phyloP scores from a whole-genome alignment of 2,888 invertebrate species.

The Oligia strigilis region DNA sequence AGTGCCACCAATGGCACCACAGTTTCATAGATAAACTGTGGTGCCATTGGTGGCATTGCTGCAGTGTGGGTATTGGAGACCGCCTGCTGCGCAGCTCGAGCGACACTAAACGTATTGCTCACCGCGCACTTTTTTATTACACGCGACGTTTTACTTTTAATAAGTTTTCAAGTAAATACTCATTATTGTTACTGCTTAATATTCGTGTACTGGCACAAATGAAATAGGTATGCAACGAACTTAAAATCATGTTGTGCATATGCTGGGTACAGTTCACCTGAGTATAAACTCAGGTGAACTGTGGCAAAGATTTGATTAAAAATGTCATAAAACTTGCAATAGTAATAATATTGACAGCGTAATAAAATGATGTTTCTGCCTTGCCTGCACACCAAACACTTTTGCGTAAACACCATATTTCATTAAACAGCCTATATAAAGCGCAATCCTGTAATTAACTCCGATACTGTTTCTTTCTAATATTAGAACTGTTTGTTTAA shows the following conservation, averaged over 20 bases:
- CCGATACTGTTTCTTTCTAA: background rate
- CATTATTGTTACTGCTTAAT: background rate
- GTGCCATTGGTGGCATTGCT: conserved; percentile 28
- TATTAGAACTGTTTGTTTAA: background rate
- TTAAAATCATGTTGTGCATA: background rate
- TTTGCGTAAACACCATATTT: background rate
- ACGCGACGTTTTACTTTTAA: conserved; percentile 26
- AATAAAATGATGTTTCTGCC: background rate
- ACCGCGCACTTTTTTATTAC: conserved; percentile 33
- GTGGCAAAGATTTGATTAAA: background rate
- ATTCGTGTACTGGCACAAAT: background rate
- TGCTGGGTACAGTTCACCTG: background rate
- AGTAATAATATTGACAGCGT: background rate
- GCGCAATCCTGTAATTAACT: background rate
- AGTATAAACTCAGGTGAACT: background rate
- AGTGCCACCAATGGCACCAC: too few species aligned
- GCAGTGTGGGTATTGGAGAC: conserved; percentile 40
- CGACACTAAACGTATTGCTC: conserved; percentile 54
- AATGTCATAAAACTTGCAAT: background rate
- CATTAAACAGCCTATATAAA: background rate
- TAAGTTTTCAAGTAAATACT: conserved; percentile 14
- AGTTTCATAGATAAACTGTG: too few species aligned
- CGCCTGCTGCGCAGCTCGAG: conserved; percentile 58
- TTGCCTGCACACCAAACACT: background rate
- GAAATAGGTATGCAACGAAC: background rate